These are phyloP conservation scores for Bicyclus anynana DNA, from an alignment of 1,140 invertebrate genomes.

Conservation along the genomic window DNA sequence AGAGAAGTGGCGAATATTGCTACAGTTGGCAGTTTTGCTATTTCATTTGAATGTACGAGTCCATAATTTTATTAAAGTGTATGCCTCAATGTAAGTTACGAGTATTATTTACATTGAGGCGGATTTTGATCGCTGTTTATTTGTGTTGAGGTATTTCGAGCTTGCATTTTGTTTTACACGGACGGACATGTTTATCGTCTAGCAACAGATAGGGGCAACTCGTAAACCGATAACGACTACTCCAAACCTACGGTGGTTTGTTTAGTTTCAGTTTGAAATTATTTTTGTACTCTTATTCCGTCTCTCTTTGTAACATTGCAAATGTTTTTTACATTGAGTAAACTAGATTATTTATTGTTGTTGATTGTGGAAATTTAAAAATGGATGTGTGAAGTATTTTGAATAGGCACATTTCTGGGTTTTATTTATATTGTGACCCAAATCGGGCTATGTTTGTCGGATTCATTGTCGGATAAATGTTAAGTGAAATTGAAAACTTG, in stretches of 20 bases:
- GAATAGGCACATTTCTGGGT: too few relatives aligned
- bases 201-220: slow-evolving; percentile 40
- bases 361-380: too few relatives aligned
- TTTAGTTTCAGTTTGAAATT: slow-evolving; percentile 33
- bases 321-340: background rate
- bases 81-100: too few relatives aligned
- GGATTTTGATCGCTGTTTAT: slow-evolving; percentile 19
- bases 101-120: slow-evolving; percentile 12
- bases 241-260: slow-evolving; percentile 27
- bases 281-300: slow-evolving; percentile 2
- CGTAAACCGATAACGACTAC: slow-evolving; percentile 50
- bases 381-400: too few relatives aligned
- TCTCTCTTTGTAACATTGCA: background rate
- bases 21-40: background rate
- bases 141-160: slow-evolving; percentile 47
- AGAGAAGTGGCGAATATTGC: too few relatives aligned
- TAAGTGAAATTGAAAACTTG: too few relatives aligned
- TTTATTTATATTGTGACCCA: too few relatives aligned
- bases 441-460: too few relatives aligned
- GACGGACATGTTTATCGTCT: slow-evolving; percentile 58
- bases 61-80: slow-evolving; percentile 4
- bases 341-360: too few relatives aligned
- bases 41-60: background rate
- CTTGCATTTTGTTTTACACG: slow-evolving; percentile 51
- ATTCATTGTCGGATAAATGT: too few relatives aligned